Percentiles rank a stretch among this genome's conserved stretches.
Conservation (phyloP, 1,140 invertebrate genomes). For the Pantala flavescens region DNA sequence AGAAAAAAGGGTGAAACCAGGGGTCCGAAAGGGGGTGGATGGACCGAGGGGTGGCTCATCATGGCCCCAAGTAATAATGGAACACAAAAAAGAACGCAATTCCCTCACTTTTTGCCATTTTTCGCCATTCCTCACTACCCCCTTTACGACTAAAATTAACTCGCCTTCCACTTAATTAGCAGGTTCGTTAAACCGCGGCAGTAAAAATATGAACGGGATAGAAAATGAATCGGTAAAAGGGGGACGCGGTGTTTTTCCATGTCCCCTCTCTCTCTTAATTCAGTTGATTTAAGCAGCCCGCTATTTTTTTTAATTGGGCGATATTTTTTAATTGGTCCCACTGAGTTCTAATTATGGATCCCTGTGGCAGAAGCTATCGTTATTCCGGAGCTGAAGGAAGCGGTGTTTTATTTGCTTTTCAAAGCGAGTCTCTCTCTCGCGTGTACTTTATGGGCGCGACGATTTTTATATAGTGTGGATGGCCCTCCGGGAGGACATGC, state of each 20-base stretch:
- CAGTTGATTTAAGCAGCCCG: background rate
- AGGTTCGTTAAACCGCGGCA: background rate
- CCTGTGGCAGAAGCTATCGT: background rate
- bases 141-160: too few relatives aligned
- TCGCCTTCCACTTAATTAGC: background rate
- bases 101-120: too few relatives aligned
- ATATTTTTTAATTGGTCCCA: background rate
- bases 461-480: slow-evolving; percentile 1
- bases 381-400: background rate
- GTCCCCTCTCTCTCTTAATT: background rate
- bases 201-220: background rate
- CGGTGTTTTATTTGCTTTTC: background rate
- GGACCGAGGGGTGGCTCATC: background rate
- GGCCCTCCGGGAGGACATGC: background rate
- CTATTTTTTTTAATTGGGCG: background rate
- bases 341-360: background rate
- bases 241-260: background rate
- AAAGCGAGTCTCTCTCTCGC: background rate
- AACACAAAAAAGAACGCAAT: too few relatives aligned
- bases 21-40: background rate
- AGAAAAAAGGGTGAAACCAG: background rate
- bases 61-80: too few relatives aligned
- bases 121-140: too few relatives aligned
- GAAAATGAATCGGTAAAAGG: background rate
- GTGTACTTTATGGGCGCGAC: background rate